These are phyloP conservation scores for Perodicticus potto DNA, from an alignment of 2,797 vertebrate genomes.

Conservation along the genomic window DNA sequence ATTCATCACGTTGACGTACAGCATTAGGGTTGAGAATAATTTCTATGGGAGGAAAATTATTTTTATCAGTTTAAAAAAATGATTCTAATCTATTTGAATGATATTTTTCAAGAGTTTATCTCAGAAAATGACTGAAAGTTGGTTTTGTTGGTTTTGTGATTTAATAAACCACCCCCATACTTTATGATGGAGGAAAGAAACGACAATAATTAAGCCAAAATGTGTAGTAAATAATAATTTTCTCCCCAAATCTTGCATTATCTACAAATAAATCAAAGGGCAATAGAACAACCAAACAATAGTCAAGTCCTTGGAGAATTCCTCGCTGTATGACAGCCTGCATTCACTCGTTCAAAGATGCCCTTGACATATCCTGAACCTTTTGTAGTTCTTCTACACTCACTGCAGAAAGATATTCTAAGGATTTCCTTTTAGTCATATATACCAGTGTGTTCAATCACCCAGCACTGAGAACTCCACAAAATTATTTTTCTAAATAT, in stretches of 20 bases:
- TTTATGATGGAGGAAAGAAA: constrained; percentile 37
- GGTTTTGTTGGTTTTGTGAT: constrained; percentile 66
- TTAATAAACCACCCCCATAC: constrained; percentile 21
- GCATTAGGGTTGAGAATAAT: constrained; percentile 77
- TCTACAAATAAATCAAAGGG: constrained; percentile 19
- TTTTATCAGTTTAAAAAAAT: constrained; percentile 71
- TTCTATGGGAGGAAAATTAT: constrained; percentile 73
- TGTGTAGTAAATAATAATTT: background rate
- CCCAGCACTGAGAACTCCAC: background rate
- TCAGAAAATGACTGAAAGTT: constrained; percentile 76
- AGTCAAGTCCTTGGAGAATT: background rate
- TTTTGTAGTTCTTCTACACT: background rate
- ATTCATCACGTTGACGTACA: constrained; percentile 66
- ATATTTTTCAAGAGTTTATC: constrained; percentile 60
- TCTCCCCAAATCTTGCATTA: constrained; percentile 42
- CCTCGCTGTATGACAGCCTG: background rate
- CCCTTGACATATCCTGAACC: background rate
- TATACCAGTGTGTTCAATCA: background rate
- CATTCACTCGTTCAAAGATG: background rate
- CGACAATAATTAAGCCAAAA: constrained; percentile 42
- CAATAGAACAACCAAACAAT: background rate
- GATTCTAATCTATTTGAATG: constrained; percentile 74
- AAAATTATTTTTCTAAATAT: background rate
- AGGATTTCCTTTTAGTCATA: background rate
- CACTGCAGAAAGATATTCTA: background rate